Evolutionary conservation across 2,113 vertebrate species (phyloP).

Genomic region (Turdus rufiventris): DNA sequence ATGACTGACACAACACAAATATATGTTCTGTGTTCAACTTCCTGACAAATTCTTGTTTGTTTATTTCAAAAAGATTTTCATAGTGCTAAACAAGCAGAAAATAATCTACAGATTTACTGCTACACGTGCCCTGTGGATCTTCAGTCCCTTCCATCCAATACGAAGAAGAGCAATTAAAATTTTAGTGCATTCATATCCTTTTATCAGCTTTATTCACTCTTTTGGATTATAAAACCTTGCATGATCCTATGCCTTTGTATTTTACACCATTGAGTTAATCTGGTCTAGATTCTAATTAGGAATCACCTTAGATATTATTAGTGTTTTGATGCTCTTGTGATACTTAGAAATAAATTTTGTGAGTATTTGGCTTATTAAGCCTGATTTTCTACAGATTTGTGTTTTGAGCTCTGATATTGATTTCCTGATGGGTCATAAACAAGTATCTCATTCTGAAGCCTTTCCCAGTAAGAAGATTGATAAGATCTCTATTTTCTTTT

Average conservation of each 20-base stretch:
- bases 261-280: background rate
- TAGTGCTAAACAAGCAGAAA: conserved; percentile 95
- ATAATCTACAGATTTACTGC: conserved; percentile 96
- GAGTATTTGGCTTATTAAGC: background rate
- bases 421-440: background rate
- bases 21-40: background rate
- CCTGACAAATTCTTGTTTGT: background rate
- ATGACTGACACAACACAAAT: background rate
- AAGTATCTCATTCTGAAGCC: background rate
- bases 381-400: background rate
- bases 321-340: background rate
- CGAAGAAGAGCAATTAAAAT: conserved; percentile 88
- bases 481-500: background rate
- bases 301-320: background rate
- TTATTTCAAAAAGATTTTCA: conserved; percentile 82
- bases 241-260: background rate
- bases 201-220: background rate
- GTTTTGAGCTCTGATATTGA: background rate
- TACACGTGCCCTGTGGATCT: conserved; percentile 89
- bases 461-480: background rate
- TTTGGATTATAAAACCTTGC: accelerated
- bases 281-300: background rate
- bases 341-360: background rate
- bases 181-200: conserved; percentile 98
- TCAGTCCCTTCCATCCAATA: conserved; percentile 91